Base-by-base conservation (phyloP, 1,140 invertebrate genomes). In the Aleiodes sp. region DNA sequence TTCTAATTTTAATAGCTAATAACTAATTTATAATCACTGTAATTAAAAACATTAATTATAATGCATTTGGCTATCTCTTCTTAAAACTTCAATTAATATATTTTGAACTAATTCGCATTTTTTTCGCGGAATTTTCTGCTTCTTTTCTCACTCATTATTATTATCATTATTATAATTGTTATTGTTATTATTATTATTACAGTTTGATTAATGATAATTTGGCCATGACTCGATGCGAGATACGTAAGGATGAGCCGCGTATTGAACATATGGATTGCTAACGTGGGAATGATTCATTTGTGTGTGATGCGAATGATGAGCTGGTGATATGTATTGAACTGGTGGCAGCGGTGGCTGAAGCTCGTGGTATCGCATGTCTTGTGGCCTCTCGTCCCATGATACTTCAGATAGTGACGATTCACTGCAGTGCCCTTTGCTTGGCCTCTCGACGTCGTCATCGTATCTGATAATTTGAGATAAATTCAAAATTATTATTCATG, bases 351-450 rank as follows among this genome's bases (percentile, higher is more conserved):
- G 80, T 9, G 88, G 84, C 65, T 88, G 87, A 2, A 88, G 71
- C 69, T 88, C 86, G 77, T 88, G 86, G 70, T 88, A 88, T 69
- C 84, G 80, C 64, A 85, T 79, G 7, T 88, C 87, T 43, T 87
- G 85, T 0, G 75, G 46, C 59, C 79, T 72, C 19, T 83, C 83
- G 41, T 85, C 80, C 75, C 80, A 82, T 9, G 79, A 78, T 21
- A 78, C 70, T 26, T 80, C 75, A 43, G 56, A 75, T 63, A 70
- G 64, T 46, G 70, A 68, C 72, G 75, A 12, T 10, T 87, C 84
- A 0, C 75, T 67, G 67, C 82, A 87, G 29, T 85, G 80, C 0
- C 82, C 80, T 64, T 88, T 88, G 31, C 70, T 81, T 10, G 79
- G 70, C 67, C 82, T 78, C 37, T 85, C 84, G 0, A 65, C 69